Percentiles rank a stretch among this genome's conserved stretches.
Evolutionary conservation across 2,113 vertebrate species (phyloP).

Genomic region (Thunnus maccoyii): DNA sequence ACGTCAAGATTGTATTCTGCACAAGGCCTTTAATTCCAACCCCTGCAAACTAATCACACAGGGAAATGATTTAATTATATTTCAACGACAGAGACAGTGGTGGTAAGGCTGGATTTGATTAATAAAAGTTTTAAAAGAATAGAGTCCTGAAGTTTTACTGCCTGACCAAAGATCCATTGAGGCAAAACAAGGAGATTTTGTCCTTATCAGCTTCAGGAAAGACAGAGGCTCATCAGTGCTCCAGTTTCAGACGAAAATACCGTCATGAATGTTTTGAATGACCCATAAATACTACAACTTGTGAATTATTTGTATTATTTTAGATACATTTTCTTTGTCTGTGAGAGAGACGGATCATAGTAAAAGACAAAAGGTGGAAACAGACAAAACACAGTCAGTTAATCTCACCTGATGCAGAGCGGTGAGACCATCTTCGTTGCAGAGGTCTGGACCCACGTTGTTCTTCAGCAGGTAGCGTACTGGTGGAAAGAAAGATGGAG

Average conservation of each 20-base stretch:
- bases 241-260: not conserved
- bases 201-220: not conserved
- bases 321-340: no score
- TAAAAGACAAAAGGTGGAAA: not conserved
- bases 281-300: no score
- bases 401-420: slow-evolving; percentile 95
- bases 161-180: slow-evolving; percentile 1
- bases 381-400: not conserved
- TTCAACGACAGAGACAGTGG: not conserved
- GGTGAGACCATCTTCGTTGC: slow-evolving; percentile 97
- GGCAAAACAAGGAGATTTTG: not conserved
- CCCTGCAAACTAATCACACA: slow-evolving; percentile 20
- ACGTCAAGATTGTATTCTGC: not conserved
- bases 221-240: not conserved
- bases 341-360: fast-evolving
- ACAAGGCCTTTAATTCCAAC: slow-evolving; percentile 5
- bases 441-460: slow-evolving; percentile 94
- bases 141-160: not conserved
- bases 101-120: not conserved
- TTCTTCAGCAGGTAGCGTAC: slow-evolving; percentile 95
- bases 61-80: slow-evolving; percentile 39
- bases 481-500: slow-evolving; percentile 79
- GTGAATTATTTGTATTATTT: no score
- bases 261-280: no score
- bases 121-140: not conserved